Evolutionary conservation across 1,140 invertebrate genomes (phyloP), one percentile per base, ranked within the genome.

Genomic region (Achatina immaculata): DNA sequence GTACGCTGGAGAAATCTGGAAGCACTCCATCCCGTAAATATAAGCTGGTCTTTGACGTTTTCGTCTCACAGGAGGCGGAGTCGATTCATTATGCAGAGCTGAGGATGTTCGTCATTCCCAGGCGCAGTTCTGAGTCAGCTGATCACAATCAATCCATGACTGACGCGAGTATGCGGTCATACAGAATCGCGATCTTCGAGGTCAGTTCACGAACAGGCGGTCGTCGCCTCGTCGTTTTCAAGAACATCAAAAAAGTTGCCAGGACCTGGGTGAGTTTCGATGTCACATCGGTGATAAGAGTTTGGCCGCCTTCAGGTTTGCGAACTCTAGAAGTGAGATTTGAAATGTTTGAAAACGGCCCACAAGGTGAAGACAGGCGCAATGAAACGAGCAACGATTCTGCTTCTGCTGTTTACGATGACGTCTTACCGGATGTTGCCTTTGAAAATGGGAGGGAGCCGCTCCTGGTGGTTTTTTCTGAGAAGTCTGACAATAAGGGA

Each of bases 361-460:
- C 58, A 62, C 9, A 62, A 31, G 1, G 2, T 62, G n/a, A 31
- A 1, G 2, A 11, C 6, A 62, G 31, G 4, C 9, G 28, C 7
- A 19, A 28, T 62, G 58, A 31, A 31, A 62, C 9, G 2, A 34
- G 28, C 31, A 4, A 14, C 0, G 43, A 21, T 9, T 34, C 1
- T 31, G 21, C 42, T n/a, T 4, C 2, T 73, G 34, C 48, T 21
- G 7, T 7, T 40, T 14, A 11, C 11, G 28, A 42, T 21, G 42
- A 43, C 24, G 3, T n/a, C 9, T 7, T 7, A 9, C 51, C 93
- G 92, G 84, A 93, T 93, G 85, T 92, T 93, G 48, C 93, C 94
- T 87, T 82, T 4, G 76, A 85, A 55, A 65, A 86, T 80, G 73
- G 86, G 74, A 88, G 86, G 81, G 85, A 88, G 68, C 86, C 87